These are phyloP conservation scores for Ailurus styani DNA, from an alignment of 2,113 vertebrate genomes.

Conservation along the genomic window DNA sequence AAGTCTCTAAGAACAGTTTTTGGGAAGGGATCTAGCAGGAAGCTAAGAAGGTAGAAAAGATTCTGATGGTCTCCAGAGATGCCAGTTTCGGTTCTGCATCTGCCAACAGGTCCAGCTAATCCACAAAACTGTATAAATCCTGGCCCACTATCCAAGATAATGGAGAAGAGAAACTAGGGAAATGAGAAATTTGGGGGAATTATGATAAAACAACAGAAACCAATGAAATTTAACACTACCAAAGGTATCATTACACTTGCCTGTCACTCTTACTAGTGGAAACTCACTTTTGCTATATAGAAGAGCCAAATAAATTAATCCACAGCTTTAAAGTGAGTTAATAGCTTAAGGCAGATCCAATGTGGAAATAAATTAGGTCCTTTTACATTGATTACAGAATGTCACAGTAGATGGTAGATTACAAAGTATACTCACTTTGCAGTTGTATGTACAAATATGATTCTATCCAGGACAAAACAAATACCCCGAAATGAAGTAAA, in stretches of 20 bases:
- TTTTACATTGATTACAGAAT: neutral
- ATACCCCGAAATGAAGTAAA: conserved; percentile 28
- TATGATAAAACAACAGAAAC: neutral
- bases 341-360: neutral
- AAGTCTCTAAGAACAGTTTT: neutral
- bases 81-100: neutral
- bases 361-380: neutral
- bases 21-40: neutral
- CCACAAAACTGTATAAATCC: neutral
- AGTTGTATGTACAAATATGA: neutral
- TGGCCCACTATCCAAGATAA: neutral
- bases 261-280: neutral
- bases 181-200: neutral
- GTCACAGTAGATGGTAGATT: neutral
- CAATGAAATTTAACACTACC: neutral
- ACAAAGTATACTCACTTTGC: neutral
- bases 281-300: neutral
- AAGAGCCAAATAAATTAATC: conserved; percentile 9
- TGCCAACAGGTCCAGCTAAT: neutral
- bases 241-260: neutral
- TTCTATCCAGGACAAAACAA: neutral
- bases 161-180: neutral
- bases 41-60: neutral
- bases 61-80: neutral
- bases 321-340: neutral